phyloP scores from a whole-genome alignment of 1,140 invertebrate species.

The Atopsyche davidsoni region DNA sequence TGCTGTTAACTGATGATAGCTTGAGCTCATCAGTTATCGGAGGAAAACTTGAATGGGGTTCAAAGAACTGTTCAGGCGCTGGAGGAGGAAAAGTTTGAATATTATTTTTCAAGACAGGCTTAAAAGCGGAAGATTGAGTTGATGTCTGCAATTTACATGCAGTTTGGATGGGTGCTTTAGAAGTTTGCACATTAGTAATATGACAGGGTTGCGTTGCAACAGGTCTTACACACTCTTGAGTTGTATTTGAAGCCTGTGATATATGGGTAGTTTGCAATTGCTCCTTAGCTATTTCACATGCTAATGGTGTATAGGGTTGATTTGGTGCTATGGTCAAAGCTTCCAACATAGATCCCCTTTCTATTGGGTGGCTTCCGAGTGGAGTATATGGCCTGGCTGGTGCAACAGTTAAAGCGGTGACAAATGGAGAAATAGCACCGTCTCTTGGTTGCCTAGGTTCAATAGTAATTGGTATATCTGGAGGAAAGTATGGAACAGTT shows the following conservation, averaged over 20 bases:
- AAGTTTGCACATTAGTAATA: conserved; percentile 32
- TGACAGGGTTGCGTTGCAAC: conserved; percentile 26
- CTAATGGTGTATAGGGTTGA: conserved; percentile 48
- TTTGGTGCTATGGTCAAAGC: conserved; percentile 69
- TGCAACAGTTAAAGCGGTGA: conserved; percentile 61
- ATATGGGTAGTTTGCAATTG: conserved; percentile 3
- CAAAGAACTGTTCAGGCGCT: conserved; percentile 37
- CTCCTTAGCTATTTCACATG: conserved; percentile 27
- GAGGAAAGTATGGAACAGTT: conserved; percentile 56
- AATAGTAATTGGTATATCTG: conserved; percentile 50
- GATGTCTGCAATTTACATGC: conserved; percentile 39
- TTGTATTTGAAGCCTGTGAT: background rate
- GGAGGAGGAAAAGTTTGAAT: conserved; percentile 39
- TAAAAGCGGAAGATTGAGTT: conserved; percentile 42
- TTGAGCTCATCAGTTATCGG: conserved; percentile 40
- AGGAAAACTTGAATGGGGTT: conserved; percentile 34
- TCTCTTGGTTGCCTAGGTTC: conserved; percentile 46
- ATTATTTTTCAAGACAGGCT: conserved; percentile 38
- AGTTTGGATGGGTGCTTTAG: conserved; percentile 36
- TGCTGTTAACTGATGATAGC: conserved; percentile 26
- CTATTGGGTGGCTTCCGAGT: conserved; percentile 33
- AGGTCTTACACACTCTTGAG: conserved; percentile 24
- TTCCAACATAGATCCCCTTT: conserved; percentile 53
- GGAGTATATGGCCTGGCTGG: conserved; percentile 59
- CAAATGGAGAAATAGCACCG: conserved; percentile 55